phyloP scores from a whole-genome alignment of 2,797 vertebrate genomes.

The Hoplostethus mediterraneus region DNA sequence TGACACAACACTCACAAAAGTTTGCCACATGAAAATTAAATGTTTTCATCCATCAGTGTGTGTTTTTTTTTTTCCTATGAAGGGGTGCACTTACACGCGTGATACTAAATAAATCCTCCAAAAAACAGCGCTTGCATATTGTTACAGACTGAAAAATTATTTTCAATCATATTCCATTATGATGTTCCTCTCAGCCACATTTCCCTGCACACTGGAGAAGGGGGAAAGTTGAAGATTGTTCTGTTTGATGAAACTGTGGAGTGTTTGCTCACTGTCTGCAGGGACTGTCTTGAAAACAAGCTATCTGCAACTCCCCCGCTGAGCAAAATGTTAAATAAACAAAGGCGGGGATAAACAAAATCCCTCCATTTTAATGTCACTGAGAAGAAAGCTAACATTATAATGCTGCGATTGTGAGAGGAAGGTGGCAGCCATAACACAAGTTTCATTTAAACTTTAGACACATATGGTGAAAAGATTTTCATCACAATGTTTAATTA shows the following conservation, averaged over 20 bases:
- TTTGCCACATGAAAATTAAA: constrained; percentile 79
- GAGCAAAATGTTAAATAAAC: constrained; percentile 91
- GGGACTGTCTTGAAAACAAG: constrained; percentile 89
- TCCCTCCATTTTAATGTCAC: constrained; percentile 89
- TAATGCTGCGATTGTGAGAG: constrained; percentile 78
- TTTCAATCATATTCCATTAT: constrained; percentile 87
- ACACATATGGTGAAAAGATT: constrained; percentile 60
- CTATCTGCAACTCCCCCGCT: constrained; percentile 88
- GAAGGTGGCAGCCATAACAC: constrained; percentile 69
- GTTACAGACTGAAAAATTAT: constrained; percentile 83
- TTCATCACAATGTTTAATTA: constrained; percentile 71
- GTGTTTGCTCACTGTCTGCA: constrained; percentile 90
- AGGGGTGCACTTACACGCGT: constrained; percentile 69
- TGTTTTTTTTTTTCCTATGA: constrained; percentile 36
- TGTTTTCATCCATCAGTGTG: constrained; percentile 78
- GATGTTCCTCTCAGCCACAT: constrained; percentile 83
- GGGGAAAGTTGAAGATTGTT: constrained; percentile 88
- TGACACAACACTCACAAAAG: constrained; percentile 74
- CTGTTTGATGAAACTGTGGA: constrained; percentile 89
- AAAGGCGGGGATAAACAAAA: constrained; percentile 90
- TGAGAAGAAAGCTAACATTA: constrained; percentile 87
- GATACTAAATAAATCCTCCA: constrained; percentile 76
- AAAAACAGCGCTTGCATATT: constrained; percentile 76
- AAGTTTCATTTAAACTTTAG: constrained; percentile 80
- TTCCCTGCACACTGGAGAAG: constrained; percentile 81